phyloP scores from a whole-genome alignment of 2,113 vertebrate genomes.

The Barbus barbus region DNA sequence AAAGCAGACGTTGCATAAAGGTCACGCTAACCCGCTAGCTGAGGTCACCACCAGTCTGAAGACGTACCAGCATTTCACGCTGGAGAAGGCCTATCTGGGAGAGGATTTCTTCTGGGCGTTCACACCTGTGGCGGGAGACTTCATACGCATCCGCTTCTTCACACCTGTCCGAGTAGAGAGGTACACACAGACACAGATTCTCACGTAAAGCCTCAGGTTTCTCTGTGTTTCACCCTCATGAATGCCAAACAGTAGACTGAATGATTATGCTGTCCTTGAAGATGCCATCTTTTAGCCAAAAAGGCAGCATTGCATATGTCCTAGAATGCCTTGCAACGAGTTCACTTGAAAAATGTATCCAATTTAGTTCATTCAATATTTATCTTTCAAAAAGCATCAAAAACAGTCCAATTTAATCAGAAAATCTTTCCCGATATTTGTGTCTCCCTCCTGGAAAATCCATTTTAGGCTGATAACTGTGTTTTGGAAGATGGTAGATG shows the following conservation, averaged over 20 bases:
- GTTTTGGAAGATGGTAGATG: neutral
- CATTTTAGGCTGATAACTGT: neutral
- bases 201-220: neutral
- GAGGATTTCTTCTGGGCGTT: slow-evolving; percentile 99
- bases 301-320: neutral
- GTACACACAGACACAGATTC: slow-evolving; percentile 65
- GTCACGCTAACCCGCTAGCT: slow-evolving; percentile 92
- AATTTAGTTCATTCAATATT: neutral
- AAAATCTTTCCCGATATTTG: neutral
- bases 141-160: slow-evolving; percentile 96
- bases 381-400: neutral
- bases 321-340: neutral
- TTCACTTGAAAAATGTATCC: neutral
- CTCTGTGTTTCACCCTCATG: neutral
- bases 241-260: neutral
- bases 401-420: neutral
- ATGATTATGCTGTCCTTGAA: neutral
- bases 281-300: neutral
- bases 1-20: slow-evolving; percentile 91
- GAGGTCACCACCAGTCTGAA: slow-evolving; percentile 98
- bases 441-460: neutral
- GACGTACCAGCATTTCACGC: slow-evolving; percentile 98
- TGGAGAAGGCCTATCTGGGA: slow-evolving; percentile 96
- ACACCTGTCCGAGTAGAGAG: slow-evolving; percentile 92
- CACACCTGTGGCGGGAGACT: slow-evolving; percentile 92